phyloP scores from a whole-genome alignment of 2,888 invertebrate genomes.

The Argyresthia albistria region DNA sequence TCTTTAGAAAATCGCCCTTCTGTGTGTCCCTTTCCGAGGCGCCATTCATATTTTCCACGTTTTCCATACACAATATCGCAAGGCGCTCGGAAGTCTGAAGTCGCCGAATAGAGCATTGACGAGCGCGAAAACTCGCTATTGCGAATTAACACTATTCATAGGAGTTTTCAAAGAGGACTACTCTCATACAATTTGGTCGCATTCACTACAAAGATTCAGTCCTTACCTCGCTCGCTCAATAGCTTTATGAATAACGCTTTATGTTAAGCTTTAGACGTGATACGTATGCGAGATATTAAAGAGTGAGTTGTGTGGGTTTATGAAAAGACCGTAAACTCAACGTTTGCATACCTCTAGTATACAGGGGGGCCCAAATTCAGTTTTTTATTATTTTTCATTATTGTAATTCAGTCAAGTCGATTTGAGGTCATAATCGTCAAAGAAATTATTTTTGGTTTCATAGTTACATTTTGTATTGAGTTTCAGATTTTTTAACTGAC shows the following conservation, averaged over 20 bases:
- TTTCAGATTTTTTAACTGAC: too few species aligned
- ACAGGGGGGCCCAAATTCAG: too few species aligned
- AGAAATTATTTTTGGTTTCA: too few species aligned
- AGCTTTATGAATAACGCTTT: constrained; percentile 59
- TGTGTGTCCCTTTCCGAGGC: constrained; percentile 9
- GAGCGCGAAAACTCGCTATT: constrained; percentile 68
- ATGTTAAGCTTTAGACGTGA: constrained; percentile 23
- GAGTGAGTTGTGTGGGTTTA: too few species aligned
- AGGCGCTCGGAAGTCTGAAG: constrained; percentile 41
- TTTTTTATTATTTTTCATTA: too few species aligned
- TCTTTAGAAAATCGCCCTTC: too few species aligned
- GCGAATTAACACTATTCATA: constrained; percentile 72
- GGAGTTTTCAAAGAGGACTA: constrained; percentile 68
- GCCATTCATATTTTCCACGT: constrained; percentile 62
- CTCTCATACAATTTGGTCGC: constrained; percentile 72
- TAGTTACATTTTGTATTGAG: too few species aligned
- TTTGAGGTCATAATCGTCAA: too few species aligned
- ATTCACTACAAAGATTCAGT: constrained; percentile 67
- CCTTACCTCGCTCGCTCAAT: constrained; percentile 61
- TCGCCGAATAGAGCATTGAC: constrained; percentile 68
- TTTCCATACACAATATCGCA: constrained; percentile 67
- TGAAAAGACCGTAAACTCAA: too few species aligned
- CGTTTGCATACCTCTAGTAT: too few species aligned
- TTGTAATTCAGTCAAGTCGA: too few species aligned
- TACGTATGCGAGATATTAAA: neutral